Percentiles rank a stretch among this genome's conserved stretches.
Evolutionary conservation across 2,797 vertebrate genomes (phyloP).

Genomic region (Rhyacichthys aspro): DNA sequence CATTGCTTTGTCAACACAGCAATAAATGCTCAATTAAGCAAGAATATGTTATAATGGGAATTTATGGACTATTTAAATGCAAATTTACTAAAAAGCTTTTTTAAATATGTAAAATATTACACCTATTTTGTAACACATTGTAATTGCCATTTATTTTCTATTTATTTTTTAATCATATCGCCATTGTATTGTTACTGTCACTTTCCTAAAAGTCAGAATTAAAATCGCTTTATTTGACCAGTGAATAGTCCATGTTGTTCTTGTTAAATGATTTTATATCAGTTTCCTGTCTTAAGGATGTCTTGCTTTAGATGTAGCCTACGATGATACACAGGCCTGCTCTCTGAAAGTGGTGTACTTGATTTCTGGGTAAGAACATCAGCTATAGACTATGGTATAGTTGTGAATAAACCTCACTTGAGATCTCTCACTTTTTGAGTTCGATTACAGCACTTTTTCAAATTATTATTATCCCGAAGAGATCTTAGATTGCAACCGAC

Average conservation of each 20-base stretch:
- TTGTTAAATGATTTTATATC: background rate
- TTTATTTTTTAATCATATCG: constrained; percentile 75
- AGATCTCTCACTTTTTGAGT: too few species aligned
- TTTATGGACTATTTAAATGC: constrained; percentile 59
- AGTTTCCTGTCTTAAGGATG: too few species aligned
- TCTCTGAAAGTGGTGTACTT: too few species aligned
- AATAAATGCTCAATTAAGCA: constrained; percentile 32
- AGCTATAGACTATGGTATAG: too few species aligned
- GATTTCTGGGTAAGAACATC: too few species aligned
- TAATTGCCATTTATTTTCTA: constrained; percentile 76
- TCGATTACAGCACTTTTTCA: too few species aligned
- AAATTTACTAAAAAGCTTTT: constrained; percentile 63
- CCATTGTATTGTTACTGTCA: constrained; percentile 70
- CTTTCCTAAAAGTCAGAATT: constrained; percentile 52
- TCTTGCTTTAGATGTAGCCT: too few species aligned
- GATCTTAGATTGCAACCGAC: too few species aligned
- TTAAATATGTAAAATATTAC: constrained; percentile 80
- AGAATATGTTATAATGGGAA: constrained; percentile 59
- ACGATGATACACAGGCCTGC: too few species aligned
- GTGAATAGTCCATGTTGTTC: background rate
- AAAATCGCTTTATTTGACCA: constrained; percentile 64
- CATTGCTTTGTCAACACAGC: constrained; percentile 15
- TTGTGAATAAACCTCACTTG: too few species aligned
- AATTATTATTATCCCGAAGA: too few species aligned
- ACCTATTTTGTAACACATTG: constrained; percentile 83